Conservation (phyloP, 2,888 invertebrate species). For the Diloba caeruleocephala region DNA sequence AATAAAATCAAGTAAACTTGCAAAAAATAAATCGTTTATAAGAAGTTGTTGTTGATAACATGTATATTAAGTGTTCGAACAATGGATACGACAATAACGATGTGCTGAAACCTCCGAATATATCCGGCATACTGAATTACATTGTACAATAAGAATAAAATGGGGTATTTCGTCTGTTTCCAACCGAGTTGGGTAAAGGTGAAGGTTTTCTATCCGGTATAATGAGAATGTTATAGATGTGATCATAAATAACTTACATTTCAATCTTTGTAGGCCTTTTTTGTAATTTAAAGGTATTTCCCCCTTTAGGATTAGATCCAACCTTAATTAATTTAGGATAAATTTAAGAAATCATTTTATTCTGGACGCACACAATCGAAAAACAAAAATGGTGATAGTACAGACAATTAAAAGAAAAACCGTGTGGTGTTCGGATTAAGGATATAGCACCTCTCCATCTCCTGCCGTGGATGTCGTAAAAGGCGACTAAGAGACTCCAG, state of each 20-base stretch:
- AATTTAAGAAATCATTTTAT: too few species aligned
- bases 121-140: slow-evolving; percentile 37
- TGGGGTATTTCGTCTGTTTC: slow-evolving; percentile 10
- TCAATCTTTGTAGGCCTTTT: neutral
- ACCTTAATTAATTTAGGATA: too few species aligned
- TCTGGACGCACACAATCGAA: too few species aligned
- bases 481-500: too few species aligned
- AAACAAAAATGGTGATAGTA: too few species aligned
- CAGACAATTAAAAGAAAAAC: too few species aligned
- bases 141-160: slow-evolving; percentile 21
- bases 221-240: slow-evolving; percentile 23
- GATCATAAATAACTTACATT: slow-evolving; percentile 5
- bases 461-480: too few species aligned
- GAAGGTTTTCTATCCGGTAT: slow-evolving; percentile 37
- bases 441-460: too few species aligned
- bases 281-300: slow-evolving; percentile 4
- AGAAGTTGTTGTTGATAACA: slow-evolving; percentile 13
- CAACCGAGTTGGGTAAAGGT: slow-evolving; percentile 41
- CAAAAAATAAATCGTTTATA: slow-evolving; percentile 4
- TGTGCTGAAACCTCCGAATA: slow-evolving; percentile 17
- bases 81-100: slow-evolving; percentile 15
- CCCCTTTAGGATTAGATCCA: too few species aligned
- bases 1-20: too few species aligned
- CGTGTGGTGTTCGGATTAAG: too few species aligned
- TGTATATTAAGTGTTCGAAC: slow-evolving; percentile 16